Percentiles rank a stretch among this genome's conserved stretches.
phyloP scores from a whole-genome alignment of 2,888 invertebrate species.

The Colostygia pectinataria region DNA sequence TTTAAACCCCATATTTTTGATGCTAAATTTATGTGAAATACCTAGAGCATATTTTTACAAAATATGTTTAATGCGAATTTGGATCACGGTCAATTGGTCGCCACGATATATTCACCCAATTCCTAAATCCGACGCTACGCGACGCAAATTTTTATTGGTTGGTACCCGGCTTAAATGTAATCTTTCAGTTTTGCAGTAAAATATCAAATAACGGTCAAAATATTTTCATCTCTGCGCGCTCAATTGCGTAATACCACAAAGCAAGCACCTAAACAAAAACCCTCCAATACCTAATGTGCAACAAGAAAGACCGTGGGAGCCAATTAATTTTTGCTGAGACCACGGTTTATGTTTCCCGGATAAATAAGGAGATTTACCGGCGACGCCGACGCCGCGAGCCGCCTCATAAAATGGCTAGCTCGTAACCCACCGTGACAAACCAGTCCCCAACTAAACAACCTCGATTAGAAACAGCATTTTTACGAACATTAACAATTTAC shows the following conservation, averaged over 20 bases:
- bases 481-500: too few species aligned
- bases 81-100: conserved; percentile 3
- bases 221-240: conserved; percentile 16
- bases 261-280: conserved; percentile 50
- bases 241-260: conserved; percentile 21
- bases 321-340: conserved; percentile 80
- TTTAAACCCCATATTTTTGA: too few species aligned
- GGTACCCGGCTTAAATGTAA: conserved; percentile 13
- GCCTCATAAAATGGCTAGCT: conserved; percentile 71
- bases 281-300: conserved; percentile 65
- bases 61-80: too few species aligned
- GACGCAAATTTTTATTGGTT: conserved; percentile 17
- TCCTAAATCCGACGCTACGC: conserved; percentile 9
- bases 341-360: conserved; percentile 78
- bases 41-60: not conserved
- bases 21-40: too few species aligned
- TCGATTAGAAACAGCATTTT: conserved; percentile 15
- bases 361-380: conserved; percentile 81
- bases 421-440: conserved; percentile 68
- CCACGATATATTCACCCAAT: conserved; percentile 4
- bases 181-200: conserved; percentile 23
- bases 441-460: conserved; percentile 56
- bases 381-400: conserved; percentile 66
- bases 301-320: conserved; percentile 69
- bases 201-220: conserved; percentile 21